Percentiles rank a stretch among this genome's conserved stretches.
phyloP scores from a whole-genome alignment of 1,140 invertebrate genomes.

The Cyclargus thomasi region DNA sequence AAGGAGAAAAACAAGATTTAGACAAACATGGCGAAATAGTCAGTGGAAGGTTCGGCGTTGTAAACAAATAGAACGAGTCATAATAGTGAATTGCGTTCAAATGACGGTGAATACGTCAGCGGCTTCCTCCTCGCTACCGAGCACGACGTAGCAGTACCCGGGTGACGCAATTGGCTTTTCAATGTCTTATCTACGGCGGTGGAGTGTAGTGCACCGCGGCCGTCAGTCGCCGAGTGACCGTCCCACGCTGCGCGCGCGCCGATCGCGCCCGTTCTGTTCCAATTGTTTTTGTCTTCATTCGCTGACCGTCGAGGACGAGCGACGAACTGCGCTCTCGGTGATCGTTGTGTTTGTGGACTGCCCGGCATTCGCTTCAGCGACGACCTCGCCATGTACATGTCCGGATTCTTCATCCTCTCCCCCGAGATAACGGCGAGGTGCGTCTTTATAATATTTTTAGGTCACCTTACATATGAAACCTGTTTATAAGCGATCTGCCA shows the following conservation, averaged over 20 bases:
- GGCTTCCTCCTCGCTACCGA: conserved; percentile 61
- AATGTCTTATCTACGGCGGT: conserved; percentile 69
- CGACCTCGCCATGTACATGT: conserved; percentile 56
- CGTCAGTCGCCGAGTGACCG: conserved; percentile 65
- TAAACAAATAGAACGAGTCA: conserved; percentile 60
- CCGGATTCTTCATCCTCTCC: conserved; percentile 65
- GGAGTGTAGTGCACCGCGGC: conserved; percentile 31
- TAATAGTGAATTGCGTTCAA: conserved; percentile 55
- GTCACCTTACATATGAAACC: conserved; percentile 37
- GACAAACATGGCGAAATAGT: conserved; percentile 11
- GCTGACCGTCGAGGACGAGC: conserved; percentile 62
- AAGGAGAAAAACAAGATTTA: conserved; percentile 2
- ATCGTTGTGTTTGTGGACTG: conserved; percentile 52
- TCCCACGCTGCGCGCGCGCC: conserved; percentile 57
- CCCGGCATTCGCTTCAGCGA: no score
- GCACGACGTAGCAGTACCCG: conserved; percentile 60
- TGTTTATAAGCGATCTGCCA: conserved; percentile 19
- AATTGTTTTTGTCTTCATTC: conserved; percentile 56
- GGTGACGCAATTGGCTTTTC: conserved; percentile 73
- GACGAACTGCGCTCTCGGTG: conserved; percentile 59
- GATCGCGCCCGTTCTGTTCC: conserved; percentile 51
- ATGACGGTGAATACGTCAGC: conserved; percentile 67
- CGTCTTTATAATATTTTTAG: conserved; percentile 54
- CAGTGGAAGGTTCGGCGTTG: conserved; percentile 39
- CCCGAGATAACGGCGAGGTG: conserved; percentile 64